A percentile compares a stretch with the other conserved stretches of the same genome.
Evolutionary conservation across 2,113 vertebrate species (phyloP).

Genomic region (Illadopsis cleaveri): DNA sequence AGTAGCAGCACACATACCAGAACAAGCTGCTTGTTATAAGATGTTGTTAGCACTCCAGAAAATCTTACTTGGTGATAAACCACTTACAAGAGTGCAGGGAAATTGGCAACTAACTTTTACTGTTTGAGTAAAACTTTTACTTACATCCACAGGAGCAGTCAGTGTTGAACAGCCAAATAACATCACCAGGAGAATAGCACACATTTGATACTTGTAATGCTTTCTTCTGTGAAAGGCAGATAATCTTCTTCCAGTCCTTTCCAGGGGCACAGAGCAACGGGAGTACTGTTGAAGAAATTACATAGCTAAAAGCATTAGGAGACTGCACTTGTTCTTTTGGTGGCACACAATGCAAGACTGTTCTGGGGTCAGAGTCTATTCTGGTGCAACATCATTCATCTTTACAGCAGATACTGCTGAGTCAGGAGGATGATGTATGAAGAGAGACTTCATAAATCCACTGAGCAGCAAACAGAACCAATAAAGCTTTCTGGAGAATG

Average conservation of each 20-base stretch:
- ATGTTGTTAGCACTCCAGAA: background rate
- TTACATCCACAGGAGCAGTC: background rate
- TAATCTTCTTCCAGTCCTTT: background rate
- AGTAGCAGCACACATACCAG: background rate
- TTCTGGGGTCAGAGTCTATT: background rate
- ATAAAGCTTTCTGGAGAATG: background rate
- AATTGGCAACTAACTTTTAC: background rate
- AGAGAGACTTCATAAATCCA: background rate
- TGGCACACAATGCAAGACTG: background rate
- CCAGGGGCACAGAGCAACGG: background rate
- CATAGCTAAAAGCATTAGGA: background rate
- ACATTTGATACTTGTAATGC: background rate
- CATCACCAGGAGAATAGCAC: background rate
- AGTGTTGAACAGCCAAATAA: background rate
- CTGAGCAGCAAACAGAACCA: background rate
- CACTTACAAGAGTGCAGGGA: background rate
- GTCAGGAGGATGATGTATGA: background rate
- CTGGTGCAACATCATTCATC: background rate
- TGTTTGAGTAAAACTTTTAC: background rate
- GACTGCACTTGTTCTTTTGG: background rate
- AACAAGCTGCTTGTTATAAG: background rate
- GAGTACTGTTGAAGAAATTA: background rate
- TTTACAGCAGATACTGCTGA: background rate
- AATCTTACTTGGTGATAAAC: background rate
- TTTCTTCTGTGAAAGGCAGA: background rate